phyloP scores from a whole-genome alignment of 2,797 vertebrate species.

The Remorina albescens region DNA sequence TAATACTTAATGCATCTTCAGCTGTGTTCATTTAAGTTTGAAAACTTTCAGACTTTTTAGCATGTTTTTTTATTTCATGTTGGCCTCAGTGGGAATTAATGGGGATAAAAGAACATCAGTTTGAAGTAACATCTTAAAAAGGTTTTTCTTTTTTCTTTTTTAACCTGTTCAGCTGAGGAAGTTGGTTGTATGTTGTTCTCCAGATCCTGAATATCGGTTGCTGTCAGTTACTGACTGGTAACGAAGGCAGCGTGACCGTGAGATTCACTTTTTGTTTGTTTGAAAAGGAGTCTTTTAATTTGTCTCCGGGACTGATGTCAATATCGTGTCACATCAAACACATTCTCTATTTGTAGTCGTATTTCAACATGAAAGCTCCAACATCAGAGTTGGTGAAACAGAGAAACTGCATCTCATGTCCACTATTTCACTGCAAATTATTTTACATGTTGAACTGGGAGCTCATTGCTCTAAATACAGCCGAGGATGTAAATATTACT shows the following conservation, averaged over 20 bases:
- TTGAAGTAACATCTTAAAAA: slow-evolving; percentile 35
- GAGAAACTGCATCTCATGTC: slow-evolving; percentile 15
- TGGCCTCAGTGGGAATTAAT: slow-evolving; percentile 39
- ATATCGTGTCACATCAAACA: slow-evolving; percentile 50
- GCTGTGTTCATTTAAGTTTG: slow-evolving; percentile 35
- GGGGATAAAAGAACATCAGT: slow-evolving; percentile 33
- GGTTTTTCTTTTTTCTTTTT: slow-evolving; percentile 6
- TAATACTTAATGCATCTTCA: slow-evolving; percentile 48
- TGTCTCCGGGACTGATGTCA: slow-evolving; percentile 28
- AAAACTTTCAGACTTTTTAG: slow-evolving; percentile 35
- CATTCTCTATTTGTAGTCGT: slow-evolving; percentile 21
- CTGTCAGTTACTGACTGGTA: slow-evolving; percentile 21
- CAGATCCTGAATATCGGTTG: slow-evolving; percentile 10
- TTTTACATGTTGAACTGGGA: slow-evolving; percentile 22
- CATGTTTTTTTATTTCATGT: slow-evolving; percentile 13
- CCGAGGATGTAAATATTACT: background rate
- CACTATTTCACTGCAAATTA: slow-evolving; percentile 18
- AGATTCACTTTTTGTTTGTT: slow-evolving; percentile 30
- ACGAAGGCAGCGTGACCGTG: slow-evolving; percentile 17
- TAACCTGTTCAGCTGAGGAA: slow-evolving; percentile 15
- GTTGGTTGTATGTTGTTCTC: slow-evolving; percentile 25
- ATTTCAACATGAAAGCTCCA: slow-evolving; percentile 31
- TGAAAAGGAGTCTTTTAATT: slow-evolving; percentile 27
- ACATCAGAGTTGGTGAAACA: slow-evolving; percentile 22
- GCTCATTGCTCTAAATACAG: slow-evolving; percentile 20